Evolutionary conservation across 2,888 invertebrate genomes (phyloP).

Genomic region (Pristionchus japonicus): DNA sequence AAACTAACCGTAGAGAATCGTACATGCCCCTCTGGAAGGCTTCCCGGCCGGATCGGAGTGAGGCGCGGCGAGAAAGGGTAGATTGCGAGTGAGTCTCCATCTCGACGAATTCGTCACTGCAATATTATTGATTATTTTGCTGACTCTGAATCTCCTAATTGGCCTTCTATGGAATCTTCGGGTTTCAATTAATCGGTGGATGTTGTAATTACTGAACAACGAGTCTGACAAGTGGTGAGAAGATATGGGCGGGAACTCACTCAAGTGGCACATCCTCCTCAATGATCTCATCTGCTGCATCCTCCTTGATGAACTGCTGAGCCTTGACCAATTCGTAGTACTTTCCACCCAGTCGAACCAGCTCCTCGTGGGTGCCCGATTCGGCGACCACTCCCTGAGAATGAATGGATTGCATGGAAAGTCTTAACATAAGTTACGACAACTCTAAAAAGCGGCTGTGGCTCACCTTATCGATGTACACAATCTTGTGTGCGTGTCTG

Average conservation of each 20-base stretch:
- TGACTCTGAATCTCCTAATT: too few relatives aligned
- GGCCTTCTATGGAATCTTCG: too few relatives aligned
- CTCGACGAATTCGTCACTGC: conserved; percentile 52
- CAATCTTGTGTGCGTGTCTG: conserved; percentile 70
- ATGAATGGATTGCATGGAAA: not conserved
- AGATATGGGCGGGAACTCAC: conserved; percentile 49
- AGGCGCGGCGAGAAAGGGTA: conserved; percentile 11
- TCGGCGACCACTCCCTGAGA: conserved; percentile 27
- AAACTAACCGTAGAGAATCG: conserved; percentile 12
- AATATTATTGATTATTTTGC: not conserved
- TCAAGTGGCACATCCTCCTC: conserved; percentile 60
- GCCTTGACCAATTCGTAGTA: conserved; percentile 66
- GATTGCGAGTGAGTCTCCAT: conserved; percentile 10
- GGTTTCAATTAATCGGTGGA: too few relatives aligned
- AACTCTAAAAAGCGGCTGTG: too few relatives aligned
- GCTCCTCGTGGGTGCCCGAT: conserved; percentile 61
- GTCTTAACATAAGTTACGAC: not conserved
- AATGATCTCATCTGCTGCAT: conserved; percentile 50
- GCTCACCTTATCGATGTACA: conserved; percentile 66
- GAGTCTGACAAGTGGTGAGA: not conserved
- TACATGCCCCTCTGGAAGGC: conserved; percentile 56
- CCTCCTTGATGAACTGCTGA: conserved; percentile 65
- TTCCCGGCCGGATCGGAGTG: conserved; percentile 54
- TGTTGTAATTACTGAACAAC: too few relatives aligned
- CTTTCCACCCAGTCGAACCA: conserved; percentile 62